phyloP scores from a whole-genome alignment of 2,113 vertebrate genomes.

The Ammodytes dubius region DNA sequence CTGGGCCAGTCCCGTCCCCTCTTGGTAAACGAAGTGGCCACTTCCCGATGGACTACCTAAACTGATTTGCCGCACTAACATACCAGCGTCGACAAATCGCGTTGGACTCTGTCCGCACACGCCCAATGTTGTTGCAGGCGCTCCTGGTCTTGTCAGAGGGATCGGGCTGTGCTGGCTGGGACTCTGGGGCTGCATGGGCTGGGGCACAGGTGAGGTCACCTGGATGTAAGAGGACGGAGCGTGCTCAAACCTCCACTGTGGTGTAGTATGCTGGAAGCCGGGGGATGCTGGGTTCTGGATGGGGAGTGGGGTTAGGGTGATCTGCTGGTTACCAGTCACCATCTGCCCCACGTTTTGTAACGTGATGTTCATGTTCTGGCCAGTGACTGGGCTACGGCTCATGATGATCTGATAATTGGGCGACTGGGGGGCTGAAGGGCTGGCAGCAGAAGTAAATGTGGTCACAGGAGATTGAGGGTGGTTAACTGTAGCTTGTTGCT shows the following conservation, averaged over 20 bases:
- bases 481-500: conserved; percentile 81
- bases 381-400: conserved; percentile 91
- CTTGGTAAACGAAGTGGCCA: conserved; percentile 92
- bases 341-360: conserved; percentile 91
- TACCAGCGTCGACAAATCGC: conserved; percentile 89
- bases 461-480: conserved; percentile 93
- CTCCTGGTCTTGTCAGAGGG: conserved; percentile 84
- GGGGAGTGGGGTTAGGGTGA: conserved; percentile 89
- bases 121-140: conserved; percentile 84
- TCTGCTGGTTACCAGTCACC: conserved; percentile 91
- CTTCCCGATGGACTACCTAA: conserved; percentile 87
- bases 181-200: conserved; percentile 91
- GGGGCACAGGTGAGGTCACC: conserved; percentile 91
- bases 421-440: conserved; percentile 92
- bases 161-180: conserved; percentile 91
- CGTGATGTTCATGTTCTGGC: conserved; percentile 95
- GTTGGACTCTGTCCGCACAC: conserved; percentile 92
- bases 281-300: conserved; percentile 90
- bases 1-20: conserved; percentile 89
- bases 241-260: conserved; percentile 91
- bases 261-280: conserved; percentile 90
- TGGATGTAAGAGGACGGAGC: conserved; percentile 91
- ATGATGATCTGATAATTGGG: conserved; percentile 95
- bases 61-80: conserved; percentile 91
- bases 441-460: conserved; percentile 90